Evolutionary conservation across 2,888 invertebrate species (phyloP).

Genomic region (Sarcophaga carnaria): DNA sequence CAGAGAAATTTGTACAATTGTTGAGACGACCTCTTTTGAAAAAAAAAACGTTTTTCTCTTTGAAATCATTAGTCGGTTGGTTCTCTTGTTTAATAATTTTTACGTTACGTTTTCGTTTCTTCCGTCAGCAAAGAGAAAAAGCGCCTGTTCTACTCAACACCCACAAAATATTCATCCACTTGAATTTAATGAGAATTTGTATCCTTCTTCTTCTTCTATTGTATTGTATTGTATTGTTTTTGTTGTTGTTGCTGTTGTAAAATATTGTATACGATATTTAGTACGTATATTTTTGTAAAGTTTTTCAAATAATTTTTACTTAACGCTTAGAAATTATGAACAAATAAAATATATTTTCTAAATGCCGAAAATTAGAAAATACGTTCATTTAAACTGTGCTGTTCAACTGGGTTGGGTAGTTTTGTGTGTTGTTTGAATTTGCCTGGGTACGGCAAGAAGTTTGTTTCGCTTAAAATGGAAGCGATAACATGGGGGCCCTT

Average conservation of each 20-base stretch:
- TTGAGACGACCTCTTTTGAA: constrained; percentile 47
- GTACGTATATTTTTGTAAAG: constrained; percentile 72
- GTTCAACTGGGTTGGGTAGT: not conserved
- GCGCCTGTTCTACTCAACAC: not conserved
- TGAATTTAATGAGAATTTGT: constrained; percentile 79
- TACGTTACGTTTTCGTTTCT: constrained; percentile 29
- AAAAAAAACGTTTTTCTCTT: constrained; percentile 3
- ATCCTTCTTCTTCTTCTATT: constrained; percentile 70
- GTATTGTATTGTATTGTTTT: not conserved
- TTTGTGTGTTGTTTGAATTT: not conserved
- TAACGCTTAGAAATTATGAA: constrained; percentile 76
- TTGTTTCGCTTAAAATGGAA: not conserved
- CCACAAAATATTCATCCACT: constrained; percentile 59
- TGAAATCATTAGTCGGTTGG: constrained; percentile 43
- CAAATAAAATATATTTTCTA: constrained; percentile 69
- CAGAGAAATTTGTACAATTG: constrained; percentile 41
- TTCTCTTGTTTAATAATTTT: constrained; percentile 63
- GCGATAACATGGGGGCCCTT: not conserved
- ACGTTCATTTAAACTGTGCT: constrained; percentile 48
- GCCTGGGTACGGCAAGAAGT: not conserved
- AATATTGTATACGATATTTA: constrained; percentile 52
- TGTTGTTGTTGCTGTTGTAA: constrained; percentile 74
- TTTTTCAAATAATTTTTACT: constrained; percentile 80
- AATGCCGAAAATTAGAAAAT: constrained; percentile 67
- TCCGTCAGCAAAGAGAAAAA: not conserved